A percentile compares a stretch with the other conserved stretches of the same genome.
Evolutionary conservation across 2,797 vertebrate genomes (phyloP).

Genomic region (Oryzias sinensis): DNA sequence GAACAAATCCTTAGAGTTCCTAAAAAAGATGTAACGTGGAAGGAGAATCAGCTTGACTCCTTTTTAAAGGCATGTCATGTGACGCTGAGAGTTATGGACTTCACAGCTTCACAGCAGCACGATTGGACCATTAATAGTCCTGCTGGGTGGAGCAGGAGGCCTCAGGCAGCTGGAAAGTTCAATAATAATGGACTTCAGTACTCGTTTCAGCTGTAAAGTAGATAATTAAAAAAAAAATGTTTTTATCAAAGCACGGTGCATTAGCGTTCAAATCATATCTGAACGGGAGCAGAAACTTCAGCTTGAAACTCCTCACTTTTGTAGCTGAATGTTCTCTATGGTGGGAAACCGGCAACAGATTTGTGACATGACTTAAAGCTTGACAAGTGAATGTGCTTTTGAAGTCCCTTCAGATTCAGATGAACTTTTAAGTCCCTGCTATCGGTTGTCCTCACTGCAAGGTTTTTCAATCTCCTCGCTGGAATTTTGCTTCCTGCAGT

Average conservation of each 20-base stretch:
- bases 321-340: not conserved
- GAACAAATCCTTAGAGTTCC: constrained; percentile 2
- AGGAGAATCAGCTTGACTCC: constrained; percentile 13
- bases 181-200: constrained; percentile 21
- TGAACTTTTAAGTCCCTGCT: constrained; percentile 33
- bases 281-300: constrained; percentile 11
- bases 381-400: constrained; percentile 35
- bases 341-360: constrained; percentile 9
- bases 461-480: constrained; percentile 24
- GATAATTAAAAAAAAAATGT: not conserved
- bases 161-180: constrained; percentile 9
- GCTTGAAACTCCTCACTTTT: constrained; percentile 8
- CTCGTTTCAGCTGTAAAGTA: constrained; percentile 1
- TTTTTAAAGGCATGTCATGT: not conserved
- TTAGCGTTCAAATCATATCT: not conserved
- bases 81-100: not conserved
- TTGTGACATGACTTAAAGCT: constrained; percentile 16
- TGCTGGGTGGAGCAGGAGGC: constrained; percentile 3
- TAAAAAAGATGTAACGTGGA: not conserved
- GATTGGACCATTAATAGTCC: not conserved
- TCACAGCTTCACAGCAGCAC: not conserved
- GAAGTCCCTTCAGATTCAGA: constrained; percentile 47
- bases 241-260: constrained; percentile 3
- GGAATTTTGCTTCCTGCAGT: constrained; percentile 38
- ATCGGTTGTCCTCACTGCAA: constrained; percentile 15